Base-by-base conservation (phyloP, 2,888 invertebrate genomes). In the Asteroscopus sphinx region DNA sequence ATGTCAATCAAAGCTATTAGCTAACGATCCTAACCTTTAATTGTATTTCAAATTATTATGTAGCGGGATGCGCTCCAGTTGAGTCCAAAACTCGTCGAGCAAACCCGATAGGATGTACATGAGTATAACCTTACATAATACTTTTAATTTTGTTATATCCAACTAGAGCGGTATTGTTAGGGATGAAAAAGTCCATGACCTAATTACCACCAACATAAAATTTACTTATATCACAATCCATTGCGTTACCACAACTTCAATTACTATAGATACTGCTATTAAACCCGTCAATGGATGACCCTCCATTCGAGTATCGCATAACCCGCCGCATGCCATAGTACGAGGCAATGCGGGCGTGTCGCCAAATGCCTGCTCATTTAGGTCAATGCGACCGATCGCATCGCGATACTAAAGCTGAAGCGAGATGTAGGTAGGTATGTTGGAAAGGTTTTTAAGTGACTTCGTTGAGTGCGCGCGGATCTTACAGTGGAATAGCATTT, bases 311-410 rank as follows among this genome's bases (percentile, higher is more conserved):
- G 72, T 68, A 66, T 68, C 54, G 44, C 40, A 65, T 67, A 67
- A 67, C 66, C 51, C 39, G 48, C 42, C 32, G 45, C 26, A 12
- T 35, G 21, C 25, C 25, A 35, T 17, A 36, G 69, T 63, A 40
- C 44, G 17, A 46, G 55, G 42, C 49, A 32, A 37, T 70, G 30
- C 62, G 73, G 73, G 73, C 70, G 73, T 48, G 48, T 69, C 73
- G 91, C 92, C 92, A 91, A 92, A 90, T 89, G 89, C 81, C 73
- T 80, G 73, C 90, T 91, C 91, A 93, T 93, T 92, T 83, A 77
- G 91, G 91, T 88, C 90, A 89, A 87, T 86, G 90, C 75, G 79
- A 77, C 69, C 77, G 82, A 85, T 81, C 58, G 62, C 73, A 77
- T 77, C 76, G 71, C 73, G 71, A 78, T 77, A 75, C 52, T 62